Percentiles rank a stretch among this genome's conserved stretches.
Evolutionary conservation across 2,797 vertebrate species (phyloP).

Genomic region (Coregonus ussuriensis): DNA sequence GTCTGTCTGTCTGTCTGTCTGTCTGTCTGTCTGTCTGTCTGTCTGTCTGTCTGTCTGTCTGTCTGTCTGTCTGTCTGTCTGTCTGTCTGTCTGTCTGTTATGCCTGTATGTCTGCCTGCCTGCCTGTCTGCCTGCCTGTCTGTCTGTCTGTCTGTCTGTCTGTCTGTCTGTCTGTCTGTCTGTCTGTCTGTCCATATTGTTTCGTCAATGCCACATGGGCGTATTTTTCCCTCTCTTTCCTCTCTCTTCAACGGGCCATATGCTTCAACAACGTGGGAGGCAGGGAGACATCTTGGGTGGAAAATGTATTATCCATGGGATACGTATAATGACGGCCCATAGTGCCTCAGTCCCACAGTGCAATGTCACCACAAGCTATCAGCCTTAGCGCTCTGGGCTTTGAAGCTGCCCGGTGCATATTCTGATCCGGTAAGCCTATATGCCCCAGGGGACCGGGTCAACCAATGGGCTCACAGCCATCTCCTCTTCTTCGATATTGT

Average conservation of each 20-base stretch:
- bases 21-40: no score
- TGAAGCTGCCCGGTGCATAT: slow-evolving; percentile 57
- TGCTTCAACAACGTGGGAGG: slow-evolving; percentile 33
- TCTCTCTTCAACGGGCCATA: not conserved
- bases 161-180: slow-evolving; percentile 1
- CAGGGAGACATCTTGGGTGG: slow-evolving; percentile 41
- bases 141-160: no score
- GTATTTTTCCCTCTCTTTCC: slow-evolving; percentile 3
- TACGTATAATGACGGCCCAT: slow-evolving; percentile 37
- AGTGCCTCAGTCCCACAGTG: slow-evolving; percentile 44
- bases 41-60: no score
- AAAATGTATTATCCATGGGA: slow-evolving; percentile 62
- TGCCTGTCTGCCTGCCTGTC: no score
- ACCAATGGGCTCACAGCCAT: slow-evolving; percentile 61
- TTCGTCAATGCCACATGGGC: not conserved
- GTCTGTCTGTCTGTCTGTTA: no score
- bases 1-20: no score
- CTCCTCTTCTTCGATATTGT: slow-evolving; percentile 46
- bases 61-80: no score
- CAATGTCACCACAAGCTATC: slow-evolving; percentile 56
- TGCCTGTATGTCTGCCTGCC: no score
- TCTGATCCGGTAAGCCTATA: slow-evolving; percentile 64
- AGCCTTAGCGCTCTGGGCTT: slow-evolving; percentile 47
- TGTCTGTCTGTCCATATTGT: not conserved
- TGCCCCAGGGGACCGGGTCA: slow-evolving; percentile 61